Evolutionary conservation across 2,797 vertebrate genomes (phyloP), one percentile per base, ranked within the genome.

Genomic region (Ctenopoma kingsleyae): DNA sequence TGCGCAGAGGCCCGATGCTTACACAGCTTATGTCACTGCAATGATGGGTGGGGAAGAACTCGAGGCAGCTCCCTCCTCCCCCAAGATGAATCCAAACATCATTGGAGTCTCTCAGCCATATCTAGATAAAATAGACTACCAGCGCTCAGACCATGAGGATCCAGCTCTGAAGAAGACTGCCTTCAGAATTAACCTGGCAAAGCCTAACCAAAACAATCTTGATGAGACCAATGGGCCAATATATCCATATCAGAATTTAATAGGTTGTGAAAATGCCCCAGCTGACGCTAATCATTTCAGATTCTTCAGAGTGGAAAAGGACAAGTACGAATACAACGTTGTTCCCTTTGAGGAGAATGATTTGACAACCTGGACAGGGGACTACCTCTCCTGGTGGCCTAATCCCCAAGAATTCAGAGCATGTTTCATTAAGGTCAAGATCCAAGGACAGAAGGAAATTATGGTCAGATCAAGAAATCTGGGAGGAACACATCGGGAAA

Each of bases 361-460:
- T 57, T 89, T 99, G 38, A 95, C 96, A 5, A 96, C 97, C 9
- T 99, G 98, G 98, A 97, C 94, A 0, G 94, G 96, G 0, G 96
- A 99, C 68, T 96, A 98, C 81, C 93, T 99, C 6, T 95, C 98
- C 3, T 99, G 98, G 98, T 99, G 98, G 98, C 98, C 98, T 40
- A 99, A 99, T 80, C 98, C 98, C 0, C 98, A 99, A 85, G 98
- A 98, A 83, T 99, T 99, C 84, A 93, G 98, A 44, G 98, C 98
- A 44, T 99, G 98, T 72, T 99, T 91, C 81, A 96, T 99, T 82
- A 99, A 99, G 74, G 94, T 99, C 65, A 96, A 85, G 87, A 93
- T 99, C n/a, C 94, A 94, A 0, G 98, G 98, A 9, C 95, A 95
- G 0, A 96, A 92, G 71, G 98, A 99, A 85, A 95, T 98, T 58